Base-by-base conservation (phyloP, 1,140 invertebrate species). In the Teleogryllus occipitalis region DNA sequence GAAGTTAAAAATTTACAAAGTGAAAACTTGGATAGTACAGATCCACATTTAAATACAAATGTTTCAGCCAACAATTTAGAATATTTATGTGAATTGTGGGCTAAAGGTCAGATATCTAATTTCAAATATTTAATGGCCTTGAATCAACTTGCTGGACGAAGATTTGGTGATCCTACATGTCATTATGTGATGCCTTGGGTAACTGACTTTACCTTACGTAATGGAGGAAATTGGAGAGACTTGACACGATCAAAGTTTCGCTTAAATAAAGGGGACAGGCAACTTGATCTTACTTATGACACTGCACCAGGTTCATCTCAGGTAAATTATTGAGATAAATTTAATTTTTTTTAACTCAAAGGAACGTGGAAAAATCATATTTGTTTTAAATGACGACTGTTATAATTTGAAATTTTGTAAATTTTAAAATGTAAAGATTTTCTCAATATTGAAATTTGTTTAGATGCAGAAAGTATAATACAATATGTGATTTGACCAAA, bases 141-240 rank as follows among this genome's bases (percentile, higher is more conserved):
- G 65, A 99, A 99, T 87, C 89, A 92, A 83, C 87, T 96, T 72
- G 92, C 94, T 82, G 95, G 97, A 7, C 87, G 93, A 81, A 89
- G 90, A 83, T 89, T 92, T 49, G 92, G 92, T 80, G 95, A 98
- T 88, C 96, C 97, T 0, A 93, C 94, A 84, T 93, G 97, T 84
- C 96, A 99, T 87, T 96, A 97, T 82, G 95, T 99, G 79, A 92
- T 99, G 84, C 98, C 98, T 1, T 99, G 98, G 98, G 95, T 99
- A 0, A 96, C 93, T 74, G 97, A 99, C 88, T 98, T 99, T 85
- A 88, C 92, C 22, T 90, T 90, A 7, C 89, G 92, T 82, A 93
- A 92, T 86, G 95, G 94, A 81, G 88, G 88, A 74, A 94, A 94
- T 83, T 98, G 95, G 94, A 88, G 97, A 76, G 97, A 98, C 87